These are phyloP conservation scores for Cylindroiulus punctatus DNA, from an alignment of 2,888 invertebrate genomes.

Conservation along the genomic window DNA sequence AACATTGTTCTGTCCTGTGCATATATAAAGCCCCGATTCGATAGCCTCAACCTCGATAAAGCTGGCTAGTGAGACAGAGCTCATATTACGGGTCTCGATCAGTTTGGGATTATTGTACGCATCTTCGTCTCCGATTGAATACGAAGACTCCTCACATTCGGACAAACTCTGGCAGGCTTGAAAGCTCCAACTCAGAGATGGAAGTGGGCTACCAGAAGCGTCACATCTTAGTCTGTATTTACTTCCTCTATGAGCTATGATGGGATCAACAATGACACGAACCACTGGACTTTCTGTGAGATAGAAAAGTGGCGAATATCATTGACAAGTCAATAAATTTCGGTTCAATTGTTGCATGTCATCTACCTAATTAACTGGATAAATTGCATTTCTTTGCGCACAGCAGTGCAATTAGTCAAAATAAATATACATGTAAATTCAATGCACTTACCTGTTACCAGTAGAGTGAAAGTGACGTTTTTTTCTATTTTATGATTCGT, in stretches of 20 bases:
- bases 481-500: slow-evolving; percentile 51
- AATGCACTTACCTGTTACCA: slow-evolving; percentile 55
- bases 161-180: slow-evolving; percentile 36
- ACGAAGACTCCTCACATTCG: slow-evolving; percentile 49
- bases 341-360: too few relatives aligned
- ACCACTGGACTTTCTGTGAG: slow-evolving; percentile 46
- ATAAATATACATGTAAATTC: neutral
- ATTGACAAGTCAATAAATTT: neutral
- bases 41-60: slow-evolving; percentile 48
- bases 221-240: slow-evolving; percentile 24
- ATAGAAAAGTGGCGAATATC: neutral
- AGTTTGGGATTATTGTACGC: neutral
- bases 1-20: slow-evolving; percentile 54
- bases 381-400: too few relatives aligned
- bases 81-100: neutral
- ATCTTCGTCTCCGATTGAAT: neutral
- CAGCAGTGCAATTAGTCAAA: neutral
- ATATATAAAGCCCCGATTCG: slow-evolving; percentile 56
- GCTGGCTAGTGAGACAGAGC: slow-evolving; percentile 28
- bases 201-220: slow-evolving; percentile 56
- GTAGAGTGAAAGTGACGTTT: slow-evolving; percentile 51
- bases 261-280: neutral
- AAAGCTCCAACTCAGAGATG: slow-evolving; percentile 54
- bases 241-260: neutral
- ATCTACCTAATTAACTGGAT: too few relatives aligned